phyloP scores from a whole-genome alignment of 2,113 vertebrate species.

The Buteo buteo region DNA sequence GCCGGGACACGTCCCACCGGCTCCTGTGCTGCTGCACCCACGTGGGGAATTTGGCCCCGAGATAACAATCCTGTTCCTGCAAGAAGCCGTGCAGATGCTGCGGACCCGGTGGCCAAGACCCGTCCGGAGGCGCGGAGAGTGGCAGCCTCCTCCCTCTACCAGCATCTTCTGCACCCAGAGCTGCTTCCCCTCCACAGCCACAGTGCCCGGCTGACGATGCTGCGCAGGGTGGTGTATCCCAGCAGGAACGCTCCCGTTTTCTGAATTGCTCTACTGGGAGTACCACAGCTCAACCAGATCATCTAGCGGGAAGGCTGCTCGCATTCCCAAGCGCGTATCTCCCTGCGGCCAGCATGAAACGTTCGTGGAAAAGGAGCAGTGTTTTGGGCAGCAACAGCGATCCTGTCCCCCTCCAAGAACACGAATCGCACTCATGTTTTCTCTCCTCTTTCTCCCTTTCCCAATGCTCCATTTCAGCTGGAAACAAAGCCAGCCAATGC shows the following conservation, averaged over 20 bases:
- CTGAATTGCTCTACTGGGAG: neutral
- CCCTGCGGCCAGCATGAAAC: fast-evolving
- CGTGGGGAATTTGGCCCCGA: neutral
- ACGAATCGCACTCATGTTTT: fast-evolving
- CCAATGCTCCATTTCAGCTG: neutral
- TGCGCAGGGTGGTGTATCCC: fast-evolving
- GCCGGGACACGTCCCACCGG: neutral
- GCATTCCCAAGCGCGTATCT: fast-evolving
- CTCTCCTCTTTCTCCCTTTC: neutral
- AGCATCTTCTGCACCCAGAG: neutral
- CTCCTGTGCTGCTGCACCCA: neutral
- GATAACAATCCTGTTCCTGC: neutral
- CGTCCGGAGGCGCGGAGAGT: fast-evolving
- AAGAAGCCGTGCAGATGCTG: neutral
- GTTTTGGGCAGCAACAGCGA: neutral
- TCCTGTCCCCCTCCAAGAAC: neutral
- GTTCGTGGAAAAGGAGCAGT: neutral
- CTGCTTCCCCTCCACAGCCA: neutral
- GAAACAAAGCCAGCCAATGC: neutral
- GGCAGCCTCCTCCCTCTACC: neutral
- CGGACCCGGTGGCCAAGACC: neutral
- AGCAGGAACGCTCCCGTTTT: neutral
- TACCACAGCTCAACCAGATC: neutral
- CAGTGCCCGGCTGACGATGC: fast-evolving
- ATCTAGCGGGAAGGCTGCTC: neutral